Evolutionary conservation across 2,113 vertebrate genomes (phyloP), one percentile per base, ranked within the genome.

Genomic region (Trinectes maculatus): DNA sequence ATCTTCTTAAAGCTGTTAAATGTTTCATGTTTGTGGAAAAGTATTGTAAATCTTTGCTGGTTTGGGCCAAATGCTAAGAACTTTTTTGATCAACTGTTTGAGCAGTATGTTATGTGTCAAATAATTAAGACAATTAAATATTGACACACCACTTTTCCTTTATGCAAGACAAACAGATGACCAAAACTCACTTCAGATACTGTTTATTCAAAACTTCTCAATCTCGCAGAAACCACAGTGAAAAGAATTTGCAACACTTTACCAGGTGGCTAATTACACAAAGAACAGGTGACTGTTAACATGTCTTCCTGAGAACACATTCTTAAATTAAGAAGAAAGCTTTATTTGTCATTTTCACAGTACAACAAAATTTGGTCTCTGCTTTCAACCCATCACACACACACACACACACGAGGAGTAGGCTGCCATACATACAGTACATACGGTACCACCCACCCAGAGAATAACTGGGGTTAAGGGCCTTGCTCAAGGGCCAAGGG

Each of bases 151-250:
- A n/a, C 25, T 72, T 55, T 34, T 3, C 19, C 6, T 31, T 18
- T 24, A 15, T 48, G 34, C 2, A 10, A 47, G 31, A 66, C 46
- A 46, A 48, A 54, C 22, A 36, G 13, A 18, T 42, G 3, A 21
- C 52, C 25, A 25, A 49, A 69, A 39, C 18, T 26, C 29, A 61
- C 33, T 49, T 16, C 4, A 22, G 33, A 58, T 22, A 16, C 47
- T 4, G 3, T 49, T 3, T 31, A 9, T n/a, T n/a, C 3, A 34
- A 37, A 52, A 29, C 19, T 19, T 37, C 51, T n/a, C 12, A 24
- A 40, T 49, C 11, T 11, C 16, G 15, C 16, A n/a, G 8, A 53
- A 43, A 56, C 59, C 44, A 22, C 40, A 24, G 5, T 10, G 13
- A 53, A 8, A 13, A 59, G 26, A 24, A 49, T 5, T 10, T 15